Evolutionary conservation across 2,888 invertebrate species (phyloP).

Genomic region (Atrina japonica): DNA sequence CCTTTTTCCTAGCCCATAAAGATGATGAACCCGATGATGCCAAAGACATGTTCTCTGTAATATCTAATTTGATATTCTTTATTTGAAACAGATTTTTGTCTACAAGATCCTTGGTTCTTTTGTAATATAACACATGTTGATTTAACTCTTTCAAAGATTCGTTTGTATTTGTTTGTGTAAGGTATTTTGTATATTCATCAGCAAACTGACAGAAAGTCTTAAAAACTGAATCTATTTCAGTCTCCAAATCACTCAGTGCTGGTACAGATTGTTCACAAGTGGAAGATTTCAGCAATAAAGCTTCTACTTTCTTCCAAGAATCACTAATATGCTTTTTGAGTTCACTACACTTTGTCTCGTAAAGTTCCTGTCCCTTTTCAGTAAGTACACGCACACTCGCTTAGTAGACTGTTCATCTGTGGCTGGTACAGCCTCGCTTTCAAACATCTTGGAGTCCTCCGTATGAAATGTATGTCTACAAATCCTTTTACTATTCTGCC

Average conservation of each 20-base stretch:
- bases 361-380: too few species aligned
- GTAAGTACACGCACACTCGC: too few species aligned
- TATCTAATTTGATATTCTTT: constrained; percentile 1
- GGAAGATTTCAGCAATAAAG: too few species aligned
- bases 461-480: too few species aligned
- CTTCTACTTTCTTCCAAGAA: too few species aligned
- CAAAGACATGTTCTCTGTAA: constrained; percentile 1
- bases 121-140: neutral
- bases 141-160: neutral
- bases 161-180: neutral
- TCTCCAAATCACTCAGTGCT: constrained; percentile 2
- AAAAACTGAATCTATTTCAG: neutral
- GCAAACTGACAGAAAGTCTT: neutral
- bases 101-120: neutral
- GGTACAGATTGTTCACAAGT: neutral
- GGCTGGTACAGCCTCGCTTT: too few species aligned
- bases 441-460: too few species aligned
- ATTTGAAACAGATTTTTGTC: constrained; percentile 9
- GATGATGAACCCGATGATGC: neutral
- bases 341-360: too few species aligned
- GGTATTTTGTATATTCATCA: neutral
- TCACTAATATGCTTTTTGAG: too few species aligned
- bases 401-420: too few species aligned
- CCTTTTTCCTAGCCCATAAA: neutral
- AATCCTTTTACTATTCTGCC: too few species aligned